Evolutionary conservation across 1,140 invertebrate genomes (phyloP).

Genomic region (Diabrotica virgifera): DNA sequence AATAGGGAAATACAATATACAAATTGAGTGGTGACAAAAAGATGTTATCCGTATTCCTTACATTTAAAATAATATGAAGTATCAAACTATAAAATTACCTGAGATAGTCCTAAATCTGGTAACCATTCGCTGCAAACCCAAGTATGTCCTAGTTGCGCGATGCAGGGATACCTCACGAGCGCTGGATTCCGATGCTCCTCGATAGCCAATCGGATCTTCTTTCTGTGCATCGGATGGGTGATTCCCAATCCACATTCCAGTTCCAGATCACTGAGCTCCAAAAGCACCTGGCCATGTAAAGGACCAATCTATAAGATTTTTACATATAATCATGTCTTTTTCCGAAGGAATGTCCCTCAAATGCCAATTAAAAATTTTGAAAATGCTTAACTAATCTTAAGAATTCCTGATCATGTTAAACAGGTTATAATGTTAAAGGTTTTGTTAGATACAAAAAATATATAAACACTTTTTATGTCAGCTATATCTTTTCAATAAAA

Average conservation of each 20-base stretch:
- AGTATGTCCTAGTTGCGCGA: slow-evolving; percentile 80
- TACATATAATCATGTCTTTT: slow-evolving; percentile 30
- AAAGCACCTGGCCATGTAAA: slow-evolving; percentile 72
- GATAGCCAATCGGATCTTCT: slow-evolving; percentile 90
- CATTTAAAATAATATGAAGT: not conserved
- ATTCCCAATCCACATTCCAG: slow-evolving; percentile 84
- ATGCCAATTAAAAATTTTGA: not conserved
- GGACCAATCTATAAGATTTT: slow-evolving; percentile 58
- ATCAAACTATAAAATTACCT: slow-evolving; percentile 47
- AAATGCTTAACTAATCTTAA: too few species aligned
- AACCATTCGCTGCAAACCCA: slow-evolving; percentile 93
- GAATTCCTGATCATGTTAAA: too few species aligned
- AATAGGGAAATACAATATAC: not conserved
- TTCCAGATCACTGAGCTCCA: slow-evolving; percentile 86
- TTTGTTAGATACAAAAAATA: too few species aligned
- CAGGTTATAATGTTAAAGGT: too few species aligned
- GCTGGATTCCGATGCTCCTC: slow-evolving; percentile 86
- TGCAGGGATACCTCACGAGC: slow-evolving; percentile 80
- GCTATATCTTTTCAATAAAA: too few species aligned
- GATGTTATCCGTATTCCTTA: not conserved
- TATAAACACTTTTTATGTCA: too few species aligned
- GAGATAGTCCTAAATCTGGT: slow-evolving; percentile 82
- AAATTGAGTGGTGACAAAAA: not conserved
- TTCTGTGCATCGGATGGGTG: slow-evolving; percentile 85
- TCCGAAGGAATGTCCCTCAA: slow-evolving; percentile 17